phyloP scores from a whole-genome alignment of 1,140 invertebrate species.

The Drosophila santomea region DNA sequence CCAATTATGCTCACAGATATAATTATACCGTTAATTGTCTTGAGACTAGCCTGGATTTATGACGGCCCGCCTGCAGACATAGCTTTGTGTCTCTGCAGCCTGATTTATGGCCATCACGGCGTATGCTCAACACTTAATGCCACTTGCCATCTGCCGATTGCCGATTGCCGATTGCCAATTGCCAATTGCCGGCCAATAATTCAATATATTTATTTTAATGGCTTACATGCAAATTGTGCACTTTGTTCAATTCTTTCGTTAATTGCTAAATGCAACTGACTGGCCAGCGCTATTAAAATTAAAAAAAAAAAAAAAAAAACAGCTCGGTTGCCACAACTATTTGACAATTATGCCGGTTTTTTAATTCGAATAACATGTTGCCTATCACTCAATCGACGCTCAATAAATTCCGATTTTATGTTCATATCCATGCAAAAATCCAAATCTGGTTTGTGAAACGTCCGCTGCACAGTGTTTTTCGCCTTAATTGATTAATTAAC shows the following conservation, averaged over 20 bases:
- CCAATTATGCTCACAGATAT: conserved; percentile 49
- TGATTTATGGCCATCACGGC: conserved; percentile 37
- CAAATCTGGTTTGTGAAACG: conserved; percentile 29
- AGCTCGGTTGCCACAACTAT: conserved; percentile 5
- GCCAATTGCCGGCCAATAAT: conserved; percentile 13
- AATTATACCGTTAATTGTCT: conserved; percentile 67
- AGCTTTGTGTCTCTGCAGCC: conserved; percentile 17
- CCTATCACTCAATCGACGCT: conserved; percentile 28
- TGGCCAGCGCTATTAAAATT: conserved; percentile 35
- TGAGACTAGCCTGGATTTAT: conserved; percentile 48
- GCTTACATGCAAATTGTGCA: conserved; percentile 47
- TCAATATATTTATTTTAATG: conserved; percentile 47
- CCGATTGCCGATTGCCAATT: background rate
- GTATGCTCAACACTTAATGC: conserved; percentile 8
- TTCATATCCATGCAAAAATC: conserved; percentile 10
- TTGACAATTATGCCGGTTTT: conserved; percentile 34
- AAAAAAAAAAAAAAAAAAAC: conserved; percentile 19
- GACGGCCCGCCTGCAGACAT: conserved; percentile 17
- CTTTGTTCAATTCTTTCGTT: conserved; percentile 28
- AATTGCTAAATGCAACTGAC: conserved; percentile 38
- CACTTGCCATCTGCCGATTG: background rate
- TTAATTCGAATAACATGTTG: conserved; percentile 57
- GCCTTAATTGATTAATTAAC: conserved; percentile 42
- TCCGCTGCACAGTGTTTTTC: background rate
- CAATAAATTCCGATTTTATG: conserved; percentile 49